Evolutionary conservation across 2,888 invertebrate species (phyloP).

Genomic region (Trissoscelio sp.): DNA sequence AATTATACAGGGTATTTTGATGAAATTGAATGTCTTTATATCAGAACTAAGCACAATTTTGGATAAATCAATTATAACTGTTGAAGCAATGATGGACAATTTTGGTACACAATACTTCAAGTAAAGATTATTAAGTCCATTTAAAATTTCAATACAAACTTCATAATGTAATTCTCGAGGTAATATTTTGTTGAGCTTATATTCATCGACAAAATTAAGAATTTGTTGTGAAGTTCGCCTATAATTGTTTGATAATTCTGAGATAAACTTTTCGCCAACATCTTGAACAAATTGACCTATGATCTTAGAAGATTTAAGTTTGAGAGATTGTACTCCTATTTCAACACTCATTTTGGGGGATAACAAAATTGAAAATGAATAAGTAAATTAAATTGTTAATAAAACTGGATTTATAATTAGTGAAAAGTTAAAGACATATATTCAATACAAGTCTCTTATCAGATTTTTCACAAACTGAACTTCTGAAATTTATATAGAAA

Average conservation of each 20-base stretch:
- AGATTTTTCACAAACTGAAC: no score
- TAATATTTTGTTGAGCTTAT: neutral
- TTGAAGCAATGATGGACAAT: neutral
- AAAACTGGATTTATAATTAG: no score
- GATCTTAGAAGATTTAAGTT: no score
- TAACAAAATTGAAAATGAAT: no score
- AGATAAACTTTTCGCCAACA: neutral
- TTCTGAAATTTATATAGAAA: no score
- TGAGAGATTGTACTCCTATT: no score
- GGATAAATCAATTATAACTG: neutral
- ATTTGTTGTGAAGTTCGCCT: neutral
- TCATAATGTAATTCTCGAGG: neutral
- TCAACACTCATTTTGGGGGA: no score
- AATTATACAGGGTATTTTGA: conserved; percentile 1
- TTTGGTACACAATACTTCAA: neutral
- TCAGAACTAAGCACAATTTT: neutral
- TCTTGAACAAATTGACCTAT: neutral
- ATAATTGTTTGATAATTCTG: neutral
- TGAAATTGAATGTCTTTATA: neutral
- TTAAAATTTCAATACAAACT: neutral
- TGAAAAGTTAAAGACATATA: no score
- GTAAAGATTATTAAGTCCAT: neutral
- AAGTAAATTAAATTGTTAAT: no score
- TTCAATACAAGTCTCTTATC: no score
- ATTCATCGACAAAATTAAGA: neutral